These are phyloP conservation scores for Paedocypris sp. DNA, from an alignment of 2,113 vertebrate genomes.

Conservation along the genomic window DNA sequence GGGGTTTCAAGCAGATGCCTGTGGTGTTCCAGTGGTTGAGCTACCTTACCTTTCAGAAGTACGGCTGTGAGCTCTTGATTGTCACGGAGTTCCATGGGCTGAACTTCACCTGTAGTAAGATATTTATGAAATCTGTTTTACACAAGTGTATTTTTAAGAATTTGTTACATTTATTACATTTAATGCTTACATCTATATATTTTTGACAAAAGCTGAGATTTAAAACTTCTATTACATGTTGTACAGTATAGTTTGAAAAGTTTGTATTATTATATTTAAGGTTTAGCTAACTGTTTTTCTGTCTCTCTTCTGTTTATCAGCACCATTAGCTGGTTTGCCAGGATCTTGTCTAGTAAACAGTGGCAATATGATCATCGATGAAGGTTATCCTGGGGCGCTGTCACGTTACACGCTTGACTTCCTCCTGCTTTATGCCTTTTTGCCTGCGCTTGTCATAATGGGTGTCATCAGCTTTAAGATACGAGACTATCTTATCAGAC, in stretches of 20 bases:
- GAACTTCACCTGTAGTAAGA: constrained; percentile 87
- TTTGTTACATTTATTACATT: too few relatives aligned
- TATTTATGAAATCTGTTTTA: not conserved
- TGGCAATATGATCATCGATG: constrained; percentile 70
- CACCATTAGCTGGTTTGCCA: constrained; percentile 27
- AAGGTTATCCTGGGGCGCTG: constrained; percentile 66
- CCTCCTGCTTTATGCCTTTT: constrained; percentile 76
- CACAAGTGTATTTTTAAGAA: not conserved
- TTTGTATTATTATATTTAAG: too few relatives aligned
- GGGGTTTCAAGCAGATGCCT: constrained; percentile 78
- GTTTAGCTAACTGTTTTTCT: not conserved
- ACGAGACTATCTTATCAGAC: constrained; percentile 64
- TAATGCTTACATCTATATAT: too few relatives aligned
- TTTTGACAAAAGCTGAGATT: too few relatives aligned
- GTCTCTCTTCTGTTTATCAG: constrained; percentile 28
- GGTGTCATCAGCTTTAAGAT: constrained; percentile 79
- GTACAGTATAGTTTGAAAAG: too few relatives aligned
- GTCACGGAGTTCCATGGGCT: constrained; percentile 85
- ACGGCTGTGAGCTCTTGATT: constrained; percentile 80
- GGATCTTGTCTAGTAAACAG: constrained; percentile 57
- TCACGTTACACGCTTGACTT: constrained; percentile 72
- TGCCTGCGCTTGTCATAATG: constrained; percentile 70
- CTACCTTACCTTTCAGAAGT: constrained; percentile 91
- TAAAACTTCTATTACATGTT: too few relatives aligned
- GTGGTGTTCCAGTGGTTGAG: constrained; percentile 76